Base-by-base conservation (phyloP, 2,888 invertebrate genomes). In the Pimpla rufipes region DNA sequence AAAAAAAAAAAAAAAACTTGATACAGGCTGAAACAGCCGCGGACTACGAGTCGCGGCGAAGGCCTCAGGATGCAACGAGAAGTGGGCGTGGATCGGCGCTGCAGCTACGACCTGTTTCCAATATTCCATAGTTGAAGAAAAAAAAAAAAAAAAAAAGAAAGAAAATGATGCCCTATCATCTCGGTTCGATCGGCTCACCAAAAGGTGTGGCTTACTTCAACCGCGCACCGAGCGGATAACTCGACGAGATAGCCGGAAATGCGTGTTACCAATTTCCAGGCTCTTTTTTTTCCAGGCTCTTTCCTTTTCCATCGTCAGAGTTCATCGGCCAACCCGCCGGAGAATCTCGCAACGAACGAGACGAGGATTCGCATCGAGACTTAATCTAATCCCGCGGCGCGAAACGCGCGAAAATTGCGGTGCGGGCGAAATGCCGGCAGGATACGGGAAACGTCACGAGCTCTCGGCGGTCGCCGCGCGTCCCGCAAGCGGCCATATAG, bases 401-500 rank as follows among this genome's bases (percentile, higher is more conserved):
- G 29, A 29, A 29, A 29, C 29, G 29, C 29, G 29, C 29, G 29
- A 29, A 29, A 29, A 29, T 29, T 2, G 29, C 2, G 3, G 29
- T 5, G 29, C 29, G 29, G 5, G 29, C 29, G 29, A 29, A 29
- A 5, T 5, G 29, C 29, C 29, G 29, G 3, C 3, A 2, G 29
- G 29, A 29, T 5, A 29, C 29, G 29, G 29, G 29, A 29, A 29
- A 29, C 29, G 29, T 29, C 5, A 3, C 5, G 29, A 2, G 29
- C 3, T 5, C n/a, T n/a, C n/a, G n/a, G 29, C 29, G 29, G 2
- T 29, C 29, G 29, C 29, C 29, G 29, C 29, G 29, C 59, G 37
- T 82, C 55, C 40, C 57, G 67, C 52, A 68, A 71, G 71, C n/a
- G 64, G 3, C 83, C 83, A 80, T 81, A 83, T 77, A 83, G 73